Evolutionary conservation across 2,888 invertebrate genomes (phyloP).

Genomic region (Sphecodes monilicornis): DNA sequence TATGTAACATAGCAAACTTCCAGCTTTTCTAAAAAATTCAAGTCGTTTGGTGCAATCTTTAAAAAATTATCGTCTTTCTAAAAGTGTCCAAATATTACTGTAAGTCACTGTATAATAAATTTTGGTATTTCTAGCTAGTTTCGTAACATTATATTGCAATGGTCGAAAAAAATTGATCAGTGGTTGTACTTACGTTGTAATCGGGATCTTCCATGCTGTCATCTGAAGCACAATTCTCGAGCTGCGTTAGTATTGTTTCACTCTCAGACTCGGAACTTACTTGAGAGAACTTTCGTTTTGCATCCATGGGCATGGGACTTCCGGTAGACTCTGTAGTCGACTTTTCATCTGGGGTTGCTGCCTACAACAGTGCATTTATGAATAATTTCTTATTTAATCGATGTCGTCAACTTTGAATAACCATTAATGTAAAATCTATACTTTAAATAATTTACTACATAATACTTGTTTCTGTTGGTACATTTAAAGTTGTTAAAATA

Average conservation of each 20-base stretch:
- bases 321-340: constrained; percentile 68
- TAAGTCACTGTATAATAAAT: too few relatives aligned
- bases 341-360: constrained; percentile 68
- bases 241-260: constrained; percentile 66
- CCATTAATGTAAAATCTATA: neutral
- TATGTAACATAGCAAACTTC: too few relatives aligned
- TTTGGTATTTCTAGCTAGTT: too few relatives aligned
- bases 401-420: neutral
- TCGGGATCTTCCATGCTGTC: constrained; percentile 72
- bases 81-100: too few relatives aligned
- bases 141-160: too few relatives aligned
- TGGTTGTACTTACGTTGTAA: constrained; percentile 69
- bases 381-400: neutral
- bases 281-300: constrained; percentile 73
- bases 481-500: too few relatives aligned
- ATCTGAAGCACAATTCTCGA: constrained; percentile 69
- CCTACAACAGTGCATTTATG: constrained; percentile 42
- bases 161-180: neutral
- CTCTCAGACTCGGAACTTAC: constrained; percentile 69
- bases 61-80: too few relatives aligned
- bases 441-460: neutral
- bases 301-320: constrained; percentile 55
- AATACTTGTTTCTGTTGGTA: too few relatives aligned
- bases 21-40: too few relatives aligned
- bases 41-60: too few relatives aligned